Conservation (phyloP, 2,888 invertebrate species). For the Trissolcus brochymenae region DNA sequence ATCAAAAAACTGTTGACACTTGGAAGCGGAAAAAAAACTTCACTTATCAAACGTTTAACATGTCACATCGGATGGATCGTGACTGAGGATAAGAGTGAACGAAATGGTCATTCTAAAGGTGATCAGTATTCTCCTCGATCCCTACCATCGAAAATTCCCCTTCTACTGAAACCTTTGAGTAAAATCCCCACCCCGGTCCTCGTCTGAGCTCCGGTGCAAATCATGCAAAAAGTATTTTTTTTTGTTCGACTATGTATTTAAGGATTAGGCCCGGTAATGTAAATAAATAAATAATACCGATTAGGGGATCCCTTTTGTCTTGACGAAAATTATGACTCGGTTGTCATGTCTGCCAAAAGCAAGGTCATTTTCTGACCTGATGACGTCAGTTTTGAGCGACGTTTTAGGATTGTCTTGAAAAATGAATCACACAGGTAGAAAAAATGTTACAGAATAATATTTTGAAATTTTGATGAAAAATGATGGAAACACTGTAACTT, state of each 20-base stretch:
- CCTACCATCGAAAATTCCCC: slow-evolving; percentile 47
- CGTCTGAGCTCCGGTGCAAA: background rate
- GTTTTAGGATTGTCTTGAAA: background rate
- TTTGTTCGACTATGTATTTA: background rate
- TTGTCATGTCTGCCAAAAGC: background rate
- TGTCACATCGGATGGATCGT: slow-evolving; percentile 67
- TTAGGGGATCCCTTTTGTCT: background rate
- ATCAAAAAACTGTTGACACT: background rate
- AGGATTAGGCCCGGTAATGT: slow-evolving; percentile 2
- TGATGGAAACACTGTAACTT: too few species aligned
- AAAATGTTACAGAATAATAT: too few species aligned
- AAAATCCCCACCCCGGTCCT: slow-evolving; percentile 18
- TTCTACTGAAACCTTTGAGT: slow-evolving; percentile 25
- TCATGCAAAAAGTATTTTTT: slow-evolving; percentile 12
- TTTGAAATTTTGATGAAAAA: too few species aligned
- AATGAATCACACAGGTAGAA: too few species aligned
- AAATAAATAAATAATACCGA: slow-evolving; percentile 6
- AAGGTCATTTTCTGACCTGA: background rate
- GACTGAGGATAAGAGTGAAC: slow-evolving; percentile 64
- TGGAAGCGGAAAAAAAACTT: slow-evolving; percentile 13
- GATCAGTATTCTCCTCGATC: slow-evolving; percentile 67
- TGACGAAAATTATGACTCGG: background rate
- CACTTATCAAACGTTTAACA: slow-evolving; percentile 57
- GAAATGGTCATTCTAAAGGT: slow-evolving; percentile 67
- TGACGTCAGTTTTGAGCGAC: background rate